Base-by-base conservation (phyloP, 2,888 invertebrate species). In the Rhyacophila evoluta region DNA sequence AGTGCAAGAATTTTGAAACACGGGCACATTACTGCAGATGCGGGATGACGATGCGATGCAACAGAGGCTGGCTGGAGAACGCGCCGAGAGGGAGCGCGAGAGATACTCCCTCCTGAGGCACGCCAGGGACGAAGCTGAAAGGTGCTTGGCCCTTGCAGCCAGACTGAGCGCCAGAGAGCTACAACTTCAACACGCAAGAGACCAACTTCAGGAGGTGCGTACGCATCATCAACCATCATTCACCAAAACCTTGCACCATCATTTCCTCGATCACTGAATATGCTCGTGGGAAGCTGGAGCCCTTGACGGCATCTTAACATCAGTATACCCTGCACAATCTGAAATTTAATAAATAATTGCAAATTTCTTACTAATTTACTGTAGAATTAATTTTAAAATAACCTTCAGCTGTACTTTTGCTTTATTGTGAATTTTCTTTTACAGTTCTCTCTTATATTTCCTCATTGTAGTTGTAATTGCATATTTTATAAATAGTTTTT, bases 61-160 rank as follows among this genome's bases (percentile, higher is more conserved):
- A 91, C 97, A 89, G 90, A 95, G 85, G 82, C 86, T 86, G 83
- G 91, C 88, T 84, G 91, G 86, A 83, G 92, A 89, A 84, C 90
- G 87, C 83, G 91, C 91, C 10, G 96, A 96, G 84, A 90, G 95
- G 0, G 98, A 97, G 85, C 90, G 96, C 11, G 97, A 98, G 87
- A 93, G 97, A 74, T 97, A 97, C 91, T 96, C 95, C 82, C 89
- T 98, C 79, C 87, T 97, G 76, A 92, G 96, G 83, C 96, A 96
- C 85, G 97, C 97, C 0, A 91, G 96, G 41, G 97, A 97, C 85
- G 97, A 97, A 84, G 95, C 97, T 0, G 97, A 98, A 86, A 91
- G 97, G 79, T 95, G 96, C 27, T 90, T 97, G 80, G 93, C 95
- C 79, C 90, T 98, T 67, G 96, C 96, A 5, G 95, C 97, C 8